These are phyloP conservation scores for Nematolebias whitei DNA, from an alignment of 2,113 vertebrate species.

Conservation along the genomic window DNA sequence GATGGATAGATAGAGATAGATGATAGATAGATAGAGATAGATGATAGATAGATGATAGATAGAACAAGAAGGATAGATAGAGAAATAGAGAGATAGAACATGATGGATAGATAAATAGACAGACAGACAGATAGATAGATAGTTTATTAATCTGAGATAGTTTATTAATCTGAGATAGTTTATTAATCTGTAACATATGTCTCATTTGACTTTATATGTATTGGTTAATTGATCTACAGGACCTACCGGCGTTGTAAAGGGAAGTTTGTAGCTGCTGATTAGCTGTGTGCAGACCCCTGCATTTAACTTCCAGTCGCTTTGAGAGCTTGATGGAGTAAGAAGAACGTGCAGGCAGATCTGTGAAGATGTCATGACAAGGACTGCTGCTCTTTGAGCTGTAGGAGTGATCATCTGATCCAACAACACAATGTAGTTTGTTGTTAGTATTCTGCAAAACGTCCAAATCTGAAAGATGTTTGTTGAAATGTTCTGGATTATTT, in stretches of 20 bases:
- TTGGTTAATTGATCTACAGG: background rate
- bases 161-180: no score
- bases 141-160: no score
- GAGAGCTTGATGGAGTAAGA: constrained; percentile 64
- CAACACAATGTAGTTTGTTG: constrained; percentile 37
- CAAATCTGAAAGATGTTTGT: constrained; percentile 54
- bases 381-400: constrained; percentile 47
- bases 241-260: constrained; percentile 75
- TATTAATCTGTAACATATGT: fast-evolving
- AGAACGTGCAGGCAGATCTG: constrained; percentile 69
- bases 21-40: no score
- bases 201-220: background rate
- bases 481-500: constrained; percentile 59
- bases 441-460: constrained; percentile 84
- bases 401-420: constrained; percentile 35
- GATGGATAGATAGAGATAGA: no score
- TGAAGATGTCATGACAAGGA: constrained; percentile 64
- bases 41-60: no score
- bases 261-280: constrained; percentile 78
- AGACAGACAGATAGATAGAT: no score
- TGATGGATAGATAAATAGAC: no score
- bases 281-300: constrained; percentile 62
- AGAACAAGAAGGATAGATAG: no score
- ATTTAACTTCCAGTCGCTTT: constrained; percentile 73
- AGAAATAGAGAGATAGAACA: no score